phyloP scores from a whole-genome alignment of 2,113 vertebrate genomes.

The Gnathonemus echidnorhynchus region DNA sequence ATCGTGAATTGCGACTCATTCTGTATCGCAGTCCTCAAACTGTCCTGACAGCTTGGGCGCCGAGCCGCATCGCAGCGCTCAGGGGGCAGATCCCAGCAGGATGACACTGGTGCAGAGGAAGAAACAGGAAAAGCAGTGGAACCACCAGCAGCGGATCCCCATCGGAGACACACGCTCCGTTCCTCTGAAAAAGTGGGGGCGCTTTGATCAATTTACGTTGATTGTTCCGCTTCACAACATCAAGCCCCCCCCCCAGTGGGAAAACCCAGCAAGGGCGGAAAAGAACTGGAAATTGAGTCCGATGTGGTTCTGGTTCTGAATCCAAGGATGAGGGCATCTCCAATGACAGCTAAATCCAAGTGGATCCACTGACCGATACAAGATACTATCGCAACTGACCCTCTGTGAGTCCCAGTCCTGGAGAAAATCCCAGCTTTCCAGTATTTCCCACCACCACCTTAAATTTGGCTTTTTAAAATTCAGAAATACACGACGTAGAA shows the following conservation, averaged over 20 bases:
- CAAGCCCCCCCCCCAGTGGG: neutral
- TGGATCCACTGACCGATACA: neutral
- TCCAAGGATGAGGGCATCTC: neutral
- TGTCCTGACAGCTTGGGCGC: neutral
- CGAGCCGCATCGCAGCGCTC: neutral
- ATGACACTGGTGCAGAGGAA: neutral
- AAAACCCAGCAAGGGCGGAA: neutral
- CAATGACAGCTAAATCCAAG: neutral
- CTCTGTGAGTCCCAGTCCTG: neutral
- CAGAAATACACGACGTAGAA: neutral
- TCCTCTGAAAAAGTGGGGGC: neutral
- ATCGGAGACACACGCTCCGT: neutral
- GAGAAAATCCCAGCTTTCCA: neutral
- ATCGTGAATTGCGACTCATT: neutral
- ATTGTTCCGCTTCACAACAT: neutral
- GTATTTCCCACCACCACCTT: neutral
- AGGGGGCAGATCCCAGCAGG: neutral
- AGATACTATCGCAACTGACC: neutral
- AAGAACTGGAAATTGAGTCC: neutral
- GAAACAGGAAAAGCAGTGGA: neutral
- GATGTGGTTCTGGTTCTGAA: neutral
- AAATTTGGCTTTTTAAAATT: neutral
- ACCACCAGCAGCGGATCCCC: neutral
- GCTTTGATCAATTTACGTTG: neutral
- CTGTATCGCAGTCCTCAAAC: neutral